Evolutionary conservation across 2,113 vertebrate genomes (phyloP).

Genomic region (Lipotes vexillifer): DNA sequence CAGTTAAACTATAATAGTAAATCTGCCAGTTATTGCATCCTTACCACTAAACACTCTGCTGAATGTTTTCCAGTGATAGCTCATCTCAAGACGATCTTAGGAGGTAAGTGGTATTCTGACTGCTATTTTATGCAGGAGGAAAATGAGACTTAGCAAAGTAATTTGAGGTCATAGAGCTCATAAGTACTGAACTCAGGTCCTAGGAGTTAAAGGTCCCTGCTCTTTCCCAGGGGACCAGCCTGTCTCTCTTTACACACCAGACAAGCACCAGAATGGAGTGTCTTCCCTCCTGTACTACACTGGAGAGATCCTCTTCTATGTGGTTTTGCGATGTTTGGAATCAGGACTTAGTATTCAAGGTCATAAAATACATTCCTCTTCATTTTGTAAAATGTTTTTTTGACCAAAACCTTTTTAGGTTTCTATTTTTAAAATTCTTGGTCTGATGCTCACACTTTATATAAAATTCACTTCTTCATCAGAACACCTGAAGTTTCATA

Average conservation of each 20-base stretch:
- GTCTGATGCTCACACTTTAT: background rate
- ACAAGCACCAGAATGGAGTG: background rate
- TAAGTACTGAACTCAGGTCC: background rate
- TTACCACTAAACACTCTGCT: background rate
- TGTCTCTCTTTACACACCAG: background rate
- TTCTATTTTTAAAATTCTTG: background rate
- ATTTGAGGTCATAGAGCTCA: background rate
- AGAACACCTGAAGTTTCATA: background rate
- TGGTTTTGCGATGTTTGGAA: background rate
- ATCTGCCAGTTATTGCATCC: background rate
- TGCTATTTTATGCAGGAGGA: background rate
- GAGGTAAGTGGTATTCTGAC: background rate
- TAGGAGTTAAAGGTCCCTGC: background rate
- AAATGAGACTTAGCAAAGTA: background rate
- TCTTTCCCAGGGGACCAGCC: background rate
- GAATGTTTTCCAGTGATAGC: background rate
- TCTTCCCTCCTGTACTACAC: background rate
- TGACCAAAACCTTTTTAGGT: background rate
- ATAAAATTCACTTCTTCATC: background rate
- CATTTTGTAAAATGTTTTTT: conserved; percentile 20
- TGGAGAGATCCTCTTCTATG: background rate
- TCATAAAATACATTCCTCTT: background rate
- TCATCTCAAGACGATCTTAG: background rate
- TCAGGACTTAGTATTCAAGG: background rate
- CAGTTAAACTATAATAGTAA: background rate